These are phyloP conservation scores for Mythimna albipuncta DNA, from an alignment of 2,888 invertebrate species.

Conservation along the genomic window DNA sequence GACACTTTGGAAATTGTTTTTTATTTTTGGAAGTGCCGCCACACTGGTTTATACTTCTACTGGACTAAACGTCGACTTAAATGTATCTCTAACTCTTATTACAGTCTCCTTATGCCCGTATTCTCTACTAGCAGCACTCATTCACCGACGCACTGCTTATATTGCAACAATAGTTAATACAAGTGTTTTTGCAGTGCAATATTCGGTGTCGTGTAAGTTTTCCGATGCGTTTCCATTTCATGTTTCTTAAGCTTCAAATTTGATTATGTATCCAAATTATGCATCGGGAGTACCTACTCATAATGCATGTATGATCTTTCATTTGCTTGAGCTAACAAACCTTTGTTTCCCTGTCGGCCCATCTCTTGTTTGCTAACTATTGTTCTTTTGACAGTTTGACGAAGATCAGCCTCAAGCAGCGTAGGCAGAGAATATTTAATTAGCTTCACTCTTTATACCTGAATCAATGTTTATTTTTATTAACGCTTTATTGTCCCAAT, in stretches of 20 bases:
- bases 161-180: neutral
- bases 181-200: neutral
- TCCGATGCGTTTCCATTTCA: no score
- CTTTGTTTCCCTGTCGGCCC: slow-evolving; percentile 48
- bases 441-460: slow-evolving; percentile 42
- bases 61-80: no score
- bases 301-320: slow-evolving; percentile 22
- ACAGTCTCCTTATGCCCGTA: no score
- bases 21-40: neutral
- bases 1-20: neutral
- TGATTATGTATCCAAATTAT: neutral
- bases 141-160: neutral
- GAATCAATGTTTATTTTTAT: slow-evolving; percentile 60
- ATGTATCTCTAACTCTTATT: no score
- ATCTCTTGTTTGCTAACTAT: slow-evolving; percentile 37
- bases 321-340: slow-evolving; percentile 43
- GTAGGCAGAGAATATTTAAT: slow-evolving; percentile 55
- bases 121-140: neutral
- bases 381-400: slow-evolving; percentile 56
- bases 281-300: neutral
- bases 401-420: slow-evolving; percentile 44
- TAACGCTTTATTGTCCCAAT: slow-evolving; percentile 41
- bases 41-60: neutral
- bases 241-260: neutral
- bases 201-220: no score